Conservation (phyloP, 2,113 vertebrate species). For the Tretioscincus oriximinensis region DNA sequence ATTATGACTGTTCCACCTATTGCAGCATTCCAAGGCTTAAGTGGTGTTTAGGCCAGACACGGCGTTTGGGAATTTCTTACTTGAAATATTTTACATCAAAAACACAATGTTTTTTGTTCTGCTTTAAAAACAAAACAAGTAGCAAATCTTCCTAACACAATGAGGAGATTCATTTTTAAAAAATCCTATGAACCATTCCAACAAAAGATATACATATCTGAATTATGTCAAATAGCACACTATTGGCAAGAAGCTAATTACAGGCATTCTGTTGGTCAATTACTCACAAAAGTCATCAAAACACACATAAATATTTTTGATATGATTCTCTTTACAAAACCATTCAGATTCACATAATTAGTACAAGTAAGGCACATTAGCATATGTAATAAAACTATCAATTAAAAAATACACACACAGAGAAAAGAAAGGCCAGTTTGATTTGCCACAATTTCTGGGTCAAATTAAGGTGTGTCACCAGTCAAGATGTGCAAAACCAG, state of each 20-base stretch:
- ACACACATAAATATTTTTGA: conserved; percentile 75
- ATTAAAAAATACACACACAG: conserved; percentile 59
- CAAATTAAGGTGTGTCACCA: conserved; percentile 12
- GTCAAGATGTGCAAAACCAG: background rate
- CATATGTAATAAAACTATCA: conserved; percentile 74
- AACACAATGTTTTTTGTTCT: conserved; percentile 38
- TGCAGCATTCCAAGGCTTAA: conserved; percentile 71
- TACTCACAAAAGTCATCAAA: conserved; percentile 73
- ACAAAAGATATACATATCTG: conserved; percentile 70
- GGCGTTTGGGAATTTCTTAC: conserved; percentile 45
- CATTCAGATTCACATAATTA: conserved; percentile 74
- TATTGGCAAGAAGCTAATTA: conserved; percentile 73
- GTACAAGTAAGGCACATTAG: conserved; percentile 78
- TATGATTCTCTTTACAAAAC: conserved; percentile 75
- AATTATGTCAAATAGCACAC: conserved; percentile 70
- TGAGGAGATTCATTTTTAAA: conserved; percentile 63
- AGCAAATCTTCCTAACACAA: conserved; percentile 59
- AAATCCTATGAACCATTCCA: conserved; percentile 70
- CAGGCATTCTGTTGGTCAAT: conserved; percentile 75
- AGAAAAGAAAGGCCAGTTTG: conserved; percentile 59
- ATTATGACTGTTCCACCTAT: conserved; percentile 55
- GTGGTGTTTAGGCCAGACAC: conserved; percentile 47
- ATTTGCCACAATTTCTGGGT: conserved; percentile 54
- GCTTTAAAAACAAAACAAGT: conserved; percentile 24
- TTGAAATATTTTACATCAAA: conserved; percentile 69